A percentile compares a stretch with the other conserved stretches of the same genome.
phyloP scores from a whole-genome alignment of 1,140 invertebrate genomes.

The Delia radicum region DNA sequence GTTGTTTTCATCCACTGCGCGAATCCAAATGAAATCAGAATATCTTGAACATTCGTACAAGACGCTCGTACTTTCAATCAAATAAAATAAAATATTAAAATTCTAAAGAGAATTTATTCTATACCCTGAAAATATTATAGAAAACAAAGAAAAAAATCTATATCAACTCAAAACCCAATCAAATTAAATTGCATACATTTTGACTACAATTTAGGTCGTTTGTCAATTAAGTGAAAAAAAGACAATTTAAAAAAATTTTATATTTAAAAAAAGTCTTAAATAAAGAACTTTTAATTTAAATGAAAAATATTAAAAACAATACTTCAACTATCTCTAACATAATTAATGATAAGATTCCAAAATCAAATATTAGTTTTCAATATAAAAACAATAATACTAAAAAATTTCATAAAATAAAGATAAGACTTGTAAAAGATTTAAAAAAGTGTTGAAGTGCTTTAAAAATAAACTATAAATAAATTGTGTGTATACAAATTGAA shows the following conservation, averaged over 20 bases:
- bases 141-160: too few relatives aligned
- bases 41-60: conserved; percentile 24
- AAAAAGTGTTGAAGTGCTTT: neutral
- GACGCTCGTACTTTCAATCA: conserved; percentile 3
- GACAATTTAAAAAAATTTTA: neutral
- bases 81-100: neutral
- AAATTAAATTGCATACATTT: neutral
- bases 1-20: conserved; percentile 21
- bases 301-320: neutral
- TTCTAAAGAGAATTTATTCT: neutral
- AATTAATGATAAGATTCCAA: neutral
- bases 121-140: neutral
- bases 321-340: neutral
- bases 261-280: neutral
- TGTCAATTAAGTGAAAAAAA: neutral
- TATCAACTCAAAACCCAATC: neutral
- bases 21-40: conserved; percentile 22
- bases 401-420: neutral
- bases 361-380: neutral
- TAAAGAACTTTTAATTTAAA: neutral
- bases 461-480: too few relatives aligned
- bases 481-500: too few relatives aligned
- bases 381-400: neutral
- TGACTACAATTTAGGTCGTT: neutral
- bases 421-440: neutral